These are phyloP conservation scores for Lamellibrachia luymesi DNA, from an alignment of 1,140 invertebrate genomes.

Conservation along the genomic window DNA sequence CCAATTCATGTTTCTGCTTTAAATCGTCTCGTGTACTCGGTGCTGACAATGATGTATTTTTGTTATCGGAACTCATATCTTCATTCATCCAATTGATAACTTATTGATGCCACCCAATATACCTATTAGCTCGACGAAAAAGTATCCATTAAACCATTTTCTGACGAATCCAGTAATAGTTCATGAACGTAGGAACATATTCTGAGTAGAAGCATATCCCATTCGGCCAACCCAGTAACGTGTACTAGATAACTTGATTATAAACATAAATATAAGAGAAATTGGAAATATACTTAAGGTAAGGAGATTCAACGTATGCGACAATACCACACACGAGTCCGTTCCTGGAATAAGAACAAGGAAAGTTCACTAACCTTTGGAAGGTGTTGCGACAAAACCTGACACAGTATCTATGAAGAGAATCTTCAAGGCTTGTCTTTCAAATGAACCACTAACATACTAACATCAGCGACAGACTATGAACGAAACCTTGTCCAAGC, in stretches of 20 bases:
- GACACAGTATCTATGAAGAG: not conserved
- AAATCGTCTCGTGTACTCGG: too few species aligned
- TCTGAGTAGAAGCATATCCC: too few species aligned
- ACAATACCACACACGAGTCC: not conserved
- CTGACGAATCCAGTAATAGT: too few species aligned
- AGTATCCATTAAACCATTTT: too few species aligned
- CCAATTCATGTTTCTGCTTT: too few species aligned
- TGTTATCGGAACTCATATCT: too few species aligned
- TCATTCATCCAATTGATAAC: too few species aligned
- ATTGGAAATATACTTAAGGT: not conserved
- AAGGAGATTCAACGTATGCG: not conserved
- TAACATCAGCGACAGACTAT: not conserved
- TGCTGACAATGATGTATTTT: too few species aligned
- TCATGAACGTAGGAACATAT: too few species aligned
- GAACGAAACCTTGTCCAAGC: not conserved
- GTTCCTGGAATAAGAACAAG: not conserved
- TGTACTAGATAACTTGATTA: not conserved
- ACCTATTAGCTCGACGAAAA: too few species aligned
- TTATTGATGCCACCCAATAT: too few species aligned
- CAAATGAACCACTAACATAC: not conserved
- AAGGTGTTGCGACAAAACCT: not conserved
- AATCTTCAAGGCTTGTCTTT: not conserved
- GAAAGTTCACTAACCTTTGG: not conserved
- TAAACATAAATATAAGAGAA: not conserved
- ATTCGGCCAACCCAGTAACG: not conserved